Conservation (phyloP, 2,888 invertebrate species). For the Drosophila barbarae region DNA sequence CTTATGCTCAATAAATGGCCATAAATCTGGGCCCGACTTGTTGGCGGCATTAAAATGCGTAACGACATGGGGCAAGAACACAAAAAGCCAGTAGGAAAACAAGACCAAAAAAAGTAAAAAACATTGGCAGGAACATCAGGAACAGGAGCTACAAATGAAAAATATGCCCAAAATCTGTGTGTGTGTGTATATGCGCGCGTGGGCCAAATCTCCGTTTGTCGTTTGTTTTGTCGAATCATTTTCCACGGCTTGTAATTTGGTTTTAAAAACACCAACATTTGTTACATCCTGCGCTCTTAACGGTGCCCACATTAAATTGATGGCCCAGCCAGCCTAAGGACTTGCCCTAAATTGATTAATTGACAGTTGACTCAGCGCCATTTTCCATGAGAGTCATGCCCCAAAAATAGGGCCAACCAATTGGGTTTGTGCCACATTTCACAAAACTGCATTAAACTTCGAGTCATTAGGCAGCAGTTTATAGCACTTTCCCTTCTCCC, state of each 20-base stretch:
- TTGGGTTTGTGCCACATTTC: constrained; percentile 42
- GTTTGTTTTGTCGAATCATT: constrained; percentile 47
- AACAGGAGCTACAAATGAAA: constrained; percentile 40
- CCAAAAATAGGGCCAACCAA: constrained; percentile 25
- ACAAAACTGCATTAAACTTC: constrained; percentile 63
- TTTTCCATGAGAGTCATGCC: constrained; percentile 33
- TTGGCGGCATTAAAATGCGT: constrained; percentile 56
- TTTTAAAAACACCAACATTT: constrained; percentile 59
- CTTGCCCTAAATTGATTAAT: constrained; percentile 66
- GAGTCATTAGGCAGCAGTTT: constrained; percentile 53
- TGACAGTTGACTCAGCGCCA: constrained; percentile 66
- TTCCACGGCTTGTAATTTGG: constrained; percentile 53
- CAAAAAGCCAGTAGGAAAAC: constrained; percentile 22
- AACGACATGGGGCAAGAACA: constrained; percentile 26
- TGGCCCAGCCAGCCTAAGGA: constrained; percentile 45
- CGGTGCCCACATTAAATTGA: constrained; percentile 64
- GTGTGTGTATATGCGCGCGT: constrained; percentile 22
- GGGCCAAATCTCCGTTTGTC: constrained; percentile 57
- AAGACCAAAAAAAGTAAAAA: constrained; percentile 11
- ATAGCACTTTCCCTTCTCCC: not conserved
- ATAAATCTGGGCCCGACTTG: constrained; percentile 50
- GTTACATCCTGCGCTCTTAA: constrained; percentile 49
- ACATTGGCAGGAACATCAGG: constrained; percentile 9
- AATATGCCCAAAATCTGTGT: constrained; percentile 31
- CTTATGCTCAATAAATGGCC: constrained; percentile 65